Evolutionary conservation across 2,113 vertebrate species (phyloP).

Genomic region (Garra rufa): DNA sequence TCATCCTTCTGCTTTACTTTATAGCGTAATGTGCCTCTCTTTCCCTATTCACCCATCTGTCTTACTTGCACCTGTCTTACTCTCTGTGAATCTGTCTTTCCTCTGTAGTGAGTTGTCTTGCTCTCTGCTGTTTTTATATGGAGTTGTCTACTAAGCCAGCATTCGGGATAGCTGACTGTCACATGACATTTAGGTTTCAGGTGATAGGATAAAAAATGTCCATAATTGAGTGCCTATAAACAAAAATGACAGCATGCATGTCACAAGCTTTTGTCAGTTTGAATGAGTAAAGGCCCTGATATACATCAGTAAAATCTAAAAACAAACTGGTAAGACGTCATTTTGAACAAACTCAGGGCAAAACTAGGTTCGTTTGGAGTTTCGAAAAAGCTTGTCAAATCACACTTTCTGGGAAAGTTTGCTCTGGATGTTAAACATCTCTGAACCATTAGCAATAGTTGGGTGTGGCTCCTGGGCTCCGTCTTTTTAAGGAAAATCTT

Average conservation of each 20-base stretch:
- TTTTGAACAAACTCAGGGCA: not conserved
- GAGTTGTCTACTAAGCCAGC: not conserved
- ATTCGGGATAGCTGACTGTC: not conserved
- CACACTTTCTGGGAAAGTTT: too few relatives aligned
- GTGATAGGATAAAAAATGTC: not conserved
- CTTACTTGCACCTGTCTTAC: not conserved
- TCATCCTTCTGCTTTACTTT: constrained; percentile 35
- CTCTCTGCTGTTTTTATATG: not conserved
- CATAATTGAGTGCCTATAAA: not conserved
- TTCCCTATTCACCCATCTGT: constrained; percentile 15
- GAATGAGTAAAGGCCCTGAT: too few relatives aligned
- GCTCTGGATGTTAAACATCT: too few relatives aligned
- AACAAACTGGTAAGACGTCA: too few relatives aligned
- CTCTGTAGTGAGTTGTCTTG: not conserved
- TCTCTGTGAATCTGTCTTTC: not conserved
- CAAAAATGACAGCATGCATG: not conserved
- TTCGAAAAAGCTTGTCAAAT: too few relatives aligned
- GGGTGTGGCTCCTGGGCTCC: too few relatives aligned
- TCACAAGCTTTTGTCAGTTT: not conserved
- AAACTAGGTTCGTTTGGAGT: too few relatives aligned
- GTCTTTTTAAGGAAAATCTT: too few relatives aligned
- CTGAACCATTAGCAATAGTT: too few relatives aligned
- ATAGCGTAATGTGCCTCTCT: not conserved
- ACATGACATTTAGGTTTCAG: not conserved
- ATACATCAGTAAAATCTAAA: not conserved